Evolutionary conservation across 2,797 vertebrate genomes (phyloP), one percentile per base, ranked within the genome.

Genomic region (Sebastes steindachneri): DNA sequence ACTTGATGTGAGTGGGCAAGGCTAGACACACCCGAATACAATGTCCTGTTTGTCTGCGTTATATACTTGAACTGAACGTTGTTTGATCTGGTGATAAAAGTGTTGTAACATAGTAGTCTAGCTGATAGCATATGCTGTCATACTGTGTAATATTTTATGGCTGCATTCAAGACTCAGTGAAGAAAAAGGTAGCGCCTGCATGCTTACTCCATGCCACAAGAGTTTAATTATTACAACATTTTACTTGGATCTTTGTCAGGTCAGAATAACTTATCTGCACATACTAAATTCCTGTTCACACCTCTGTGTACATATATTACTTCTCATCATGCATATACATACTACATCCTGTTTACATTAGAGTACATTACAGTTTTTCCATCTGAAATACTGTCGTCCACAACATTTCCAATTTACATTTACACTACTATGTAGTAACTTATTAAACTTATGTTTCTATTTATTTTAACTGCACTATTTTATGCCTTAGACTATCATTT

Each of bases 1-100:
- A 54, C 59, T 83, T 77, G 69, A 35, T 66, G 53, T 33, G 63
- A 84, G 68, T 64, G 68, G 83, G 58, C 63, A 75, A 76, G 66
- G 35, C 58, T 60, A 59, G 82, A 60, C 65, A 35, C 65, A 55
- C 64, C 70, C 60, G 69, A n/a, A 73, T 75, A 75, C 33, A 23
- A 35, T 79, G 68, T 78, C 60, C n/a, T 77, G 65, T 65, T 21
- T 59, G 67, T 63, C 29, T 72, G 19, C 64, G 5, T 64, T 69
- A 45, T 35, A 68, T 28, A 60, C 51, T 71, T 71, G 21, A 67
- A 28, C 5, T 60, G 23, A 80, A 59, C 6, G 2, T 80, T 73
- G 31, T 73, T 82, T 73, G 68, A 84, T 80, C 60, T 74, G 31
- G 19, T 73, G 17, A 73, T 79, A 66, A 4, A 62, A 29, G 15